Base-by-base conservation (phyloP, 64 coral and sea anemone species). In the Montipora efflorescens region DNA sequence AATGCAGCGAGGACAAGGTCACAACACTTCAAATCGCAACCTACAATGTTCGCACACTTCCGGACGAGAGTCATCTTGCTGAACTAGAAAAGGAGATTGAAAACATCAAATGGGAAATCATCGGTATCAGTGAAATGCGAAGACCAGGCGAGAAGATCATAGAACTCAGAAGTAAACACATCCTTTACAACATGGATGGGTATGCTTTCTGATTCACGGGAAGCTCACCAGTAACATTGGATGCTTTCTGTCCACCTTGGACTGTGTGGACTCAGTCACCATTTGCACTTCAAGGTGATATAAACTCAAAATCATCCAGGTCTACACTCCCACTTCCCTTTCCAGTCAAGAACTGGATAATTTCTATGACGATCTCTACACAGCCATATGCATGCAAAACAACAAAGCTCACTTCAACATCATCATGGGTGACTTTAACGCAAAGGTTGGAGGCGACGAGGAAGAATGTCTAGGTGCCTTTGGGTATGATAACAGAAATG, bases 121-220 rank as follows among this genome's bases (percentile, higher is more conserved):
- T 22, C n/a, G 71, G 71, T 22, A 74, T 74, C 22, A 74, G 25
- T 74, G 71, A 28, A 74, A 74, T 74, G 71, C 5, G 71, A 74
- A 20, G 71, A 74, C n/a, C 71, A 22, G n/a, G 71, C 25, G 71
- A 74, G 16, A 71, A 74, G n/a, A 74, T 43, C 25, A 16, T 74
- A 20, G 71, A 74, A 25, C 71, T 74, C 71, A n/a, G 71, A 12
- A 69, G 13, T 15, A 69, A 69, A 14, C n/a, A 69, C 67, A 14
- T 69, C 13, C 67, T 69, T 14, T 69, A 69, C 67, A 69, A 69
- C 67, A 69, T 69, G 67, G 67, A 1, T 8, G n/a, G n/a, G 12
- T 69, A 7, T 0, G 67, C n/a, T 14, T 69, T 4, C 12, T 69
- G n/a, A 14, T 69, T 20, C 13, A 69, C 7, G 16, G 12, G 67